Percentiles rank a stretch among this genome's conserved stretches.
Conservation (phyloP, 2,797 vertebrate genomes). For the Enteromius mattozi region DNA sequence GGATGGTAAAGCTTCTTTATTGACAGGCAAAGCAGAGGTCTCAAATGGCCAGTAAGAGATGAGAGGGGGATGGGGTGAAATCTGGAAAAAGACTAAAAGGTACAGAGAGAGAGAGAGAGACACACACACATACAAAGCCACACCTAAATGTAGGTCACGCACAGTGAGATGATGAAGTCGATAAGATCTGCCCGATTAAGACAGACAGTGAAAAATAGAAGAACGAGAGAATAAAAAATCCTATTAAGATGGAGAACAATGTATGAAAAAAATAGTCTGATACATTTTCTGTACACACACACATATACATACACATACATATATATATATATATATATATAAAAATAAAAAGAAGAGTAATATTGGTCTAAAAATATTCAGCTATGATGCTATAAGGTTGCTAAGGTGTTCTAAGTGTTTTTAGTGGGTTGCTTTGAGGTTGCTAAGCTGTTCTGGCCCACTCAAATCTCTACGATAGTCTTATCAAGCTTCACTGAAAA, state of each 20-base stretch:
- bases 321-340: too few species aligned
- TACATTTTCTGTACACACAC: background rate
- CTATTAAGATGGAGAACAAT: background rate
- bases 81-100: constrained; percentile 5
- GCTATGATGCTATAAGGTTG: background rate
- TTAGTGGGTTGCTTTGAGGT: background rate
- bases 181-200: constrained; percentile 14
- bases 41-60: constrained; percentile 6
- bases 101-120: constrained; percentile 31
- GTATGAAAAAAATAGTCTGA: background rate
- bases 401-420: background rate
- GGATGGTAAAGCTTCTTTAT: constrained; percentile 31
- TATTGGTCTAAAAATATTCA: background rate
- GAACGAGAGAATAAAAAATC: background rate
- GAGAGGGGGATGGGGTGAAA: constrained; percentile 44
- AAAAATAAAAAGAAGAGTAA: background rate
- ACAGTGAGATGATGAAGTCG: constrained; percentile 13
- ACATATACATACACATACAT: too few species aligned
- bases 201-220: constrained; percentile 10
- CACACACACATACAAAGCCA: constrained; percentile 33
- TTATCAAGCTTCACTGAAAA: background rate
- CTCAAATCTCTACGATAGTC: background rate
- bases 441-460: background rate
- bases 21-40: constrained; percentile 30
- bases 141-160: constrained; percentile 69